Base-by-base conservation (phyloP, 2,113 vertebrate species). In the Setophaga kirtlandii region DNA sequence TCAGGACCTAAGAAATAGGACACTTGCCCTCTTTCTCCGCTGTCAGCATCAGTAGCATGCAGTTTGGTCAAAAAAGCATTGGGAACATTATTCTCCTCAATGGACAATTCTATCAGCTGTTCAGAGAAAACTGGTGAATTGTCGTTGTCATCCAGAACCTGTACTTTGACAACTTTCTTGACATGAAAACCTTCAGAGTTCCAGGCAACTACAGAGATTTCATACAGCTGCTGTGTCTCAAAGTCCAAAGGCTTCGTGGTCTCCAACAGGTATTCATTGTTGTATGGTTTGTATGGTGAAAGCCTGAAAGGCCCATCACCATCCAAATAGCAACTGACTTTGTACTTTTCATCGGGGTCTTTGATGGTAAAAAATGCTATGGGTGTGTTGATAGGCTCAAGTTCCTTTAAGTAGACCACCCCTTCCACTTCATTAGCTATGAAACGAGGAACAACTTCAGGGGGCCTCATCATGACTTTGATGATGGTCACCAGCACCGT, bases 351-450 rank as follows among this genome's bases (percentile, higher is more conserved):
- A 84, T 98, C 98, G 3, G 98, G 98, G 71, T 99, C 99, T 96
- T 98, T 99, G 53, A 99, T 96, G 7, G 99, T 99, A 90, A 99
- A 99, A 98, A 99, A 99, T 30, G 99, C 99, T 64, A 99, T 98
- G 0, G 99, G 99, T 47, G 99, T 98, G 91, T 99, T 98, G 8
- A 98, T 69, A 42, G 99, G 99, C 79, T 99, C 99, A 24, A 99
- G 96, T 92, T 99, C 99, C 87, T 98, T 99, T 91, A 99, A 70
- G 68, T 98, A 98, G n/a, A 99, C 98, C 35, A 99, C 96, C 1
- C 99, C 99, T 33, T 99, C 98, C 18, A 97, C 98, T 97, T 99
- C 99, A 52, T 98, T 98, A 27, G 99, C 99, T 92, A 99, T 99
- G 83, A 99, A 99, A 65, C 99, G 99, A 44, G 99, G 98, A 67